phyloP scores from a whole-genome alignment of 2,888 invertebrate species.

The Napeogenes sylphis region DNA sequence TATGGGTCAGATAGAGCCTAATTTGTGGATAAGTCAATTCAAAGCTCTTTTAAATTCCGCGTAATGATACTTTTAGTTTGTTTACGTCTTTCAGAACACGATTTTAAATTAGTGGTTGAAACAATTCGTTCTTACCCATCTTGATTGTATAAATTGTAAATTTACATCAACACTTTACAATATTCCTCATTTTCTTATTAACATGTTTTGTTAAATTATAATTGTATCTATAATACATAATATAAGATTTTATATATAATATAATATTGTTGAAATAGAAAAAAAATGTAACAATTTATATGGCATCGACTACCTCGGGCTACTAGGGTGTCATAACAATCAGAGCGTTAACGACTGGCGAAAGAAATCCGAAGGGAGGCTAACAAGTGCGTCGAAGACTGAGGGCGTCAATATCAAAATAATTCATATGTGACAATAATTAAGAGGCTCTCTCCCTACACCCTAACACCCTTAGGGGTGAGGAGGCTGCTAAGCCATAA shows the following conservation, averaged over 20 bases:
- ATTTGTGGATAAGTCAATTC: slow-evolving; percentile 25
- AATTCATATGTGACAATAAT: slow-evolving; percentile 75
- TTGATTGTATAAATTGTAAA: no score
- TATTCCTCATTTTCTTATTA: no score
- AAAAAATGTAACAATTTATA: no score
- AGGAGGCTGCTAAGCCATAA: slow-evolving; percentile 44
- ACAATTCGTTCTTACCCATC: no score
- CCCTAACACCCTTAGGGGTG: slow-evolving; percentile 45
- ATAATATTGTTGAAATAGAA: no score
- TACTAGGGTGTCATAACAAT: slow-evolving; percentile 23
- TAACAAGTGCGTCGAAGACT: slow-evolving; percentile 37
- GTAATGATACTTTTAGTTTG: slow-evolving; percentile 1
- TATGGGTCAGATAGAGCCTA: slow-evolving; percentile 28
- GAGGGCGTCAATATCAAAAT: slow-evolving; percentile 66
- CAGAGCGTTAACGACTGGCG: slow-evolving; percentile 21
- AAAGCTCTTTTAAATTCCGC: slow-evolving; percentile 5
- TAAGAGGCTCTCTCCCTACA: slow-evolving; percentile 50
- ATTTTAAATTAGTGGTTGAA: no score
- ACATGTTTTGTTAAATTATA: no score
- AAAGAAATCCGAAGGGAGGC: slow-evolving; percentile 38
- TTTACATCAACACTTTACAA: no score
- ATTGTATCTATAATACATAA: no score
- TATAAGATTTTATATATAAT: no score
- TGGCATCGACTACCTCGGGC: slow-evolving; percentile 7
- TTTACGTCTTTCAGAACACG: no score